Evolutionary conservation across 2,113 vertebrate species (phyloP).

Genomic region (Osmerus mordax): DNA sequence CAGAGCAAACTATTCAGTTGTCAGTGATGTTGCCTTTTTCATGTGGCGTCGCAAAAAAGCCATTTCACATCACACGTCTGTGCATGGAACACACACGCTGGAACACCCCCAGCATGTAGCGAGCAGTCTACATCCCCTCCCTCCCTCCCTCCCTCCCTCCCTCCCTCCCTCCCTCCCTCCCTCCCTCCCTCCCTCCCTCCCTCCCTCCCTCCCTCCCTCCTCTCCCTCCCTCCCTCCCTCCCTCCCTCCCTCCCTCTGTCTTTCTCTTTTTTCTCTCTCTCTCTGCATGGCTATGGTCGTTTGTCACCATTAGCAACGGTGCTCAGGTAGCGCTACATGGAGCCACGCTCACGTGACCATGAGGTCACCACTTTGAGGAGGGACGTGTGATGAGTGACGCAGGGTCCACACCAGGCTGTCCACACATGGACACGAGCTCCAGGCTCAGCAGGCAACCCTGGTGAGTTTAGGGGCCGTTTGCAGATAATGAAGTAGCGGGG

Average conservation of each 20-base stretch:
- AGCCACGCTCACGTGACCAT: constrained; percentile 49
- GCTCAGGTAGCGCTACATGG: constrained; percentile 48
- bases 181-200: constrained; percentile 28
- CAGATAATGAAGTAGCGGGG: constrained; percentile 29
- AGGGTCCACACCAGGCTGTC: not conserved
- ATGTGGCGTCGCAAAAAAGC: not conserved
- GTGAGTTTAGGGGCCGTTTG: constrained; percentile 30
- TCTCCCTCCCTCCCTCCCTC: constrained; percentile 17
- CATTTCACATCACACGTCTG: not conserved
- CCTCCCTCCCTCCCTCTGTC: constrained; percentile 19
- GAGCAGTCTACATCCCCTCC: constrained; percentile 19
- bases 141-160: constrained; percentile 26
- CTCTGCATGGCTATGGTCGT: constrained; percentile 43
- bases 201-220: constrained; percentile 21
- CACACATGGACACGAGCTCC: constrained; percentile 24
- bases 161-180: constrained; percentile 24
- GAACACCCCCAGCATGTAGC: constrained; percentile 28
- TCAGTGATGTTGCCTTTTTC: not conserved
- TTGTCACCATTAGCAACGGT: constrained; percentile 73
- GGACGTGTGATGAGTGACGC: not conserved
- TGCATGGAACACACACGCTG: constrained; percentile 26
- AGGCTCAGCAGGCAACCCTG: constrained; percentile 26
- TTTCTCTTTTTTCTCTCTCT: constrained; percentile 19
- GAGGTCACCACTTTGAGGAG: constrained; percentile 21
- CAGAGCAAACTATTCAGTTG: constrained; percentile 8